Evolutionary conservation across 2,113 vertebrate genomes (phyloP).

Genomic region (Oryzias javanicus): DNA sequence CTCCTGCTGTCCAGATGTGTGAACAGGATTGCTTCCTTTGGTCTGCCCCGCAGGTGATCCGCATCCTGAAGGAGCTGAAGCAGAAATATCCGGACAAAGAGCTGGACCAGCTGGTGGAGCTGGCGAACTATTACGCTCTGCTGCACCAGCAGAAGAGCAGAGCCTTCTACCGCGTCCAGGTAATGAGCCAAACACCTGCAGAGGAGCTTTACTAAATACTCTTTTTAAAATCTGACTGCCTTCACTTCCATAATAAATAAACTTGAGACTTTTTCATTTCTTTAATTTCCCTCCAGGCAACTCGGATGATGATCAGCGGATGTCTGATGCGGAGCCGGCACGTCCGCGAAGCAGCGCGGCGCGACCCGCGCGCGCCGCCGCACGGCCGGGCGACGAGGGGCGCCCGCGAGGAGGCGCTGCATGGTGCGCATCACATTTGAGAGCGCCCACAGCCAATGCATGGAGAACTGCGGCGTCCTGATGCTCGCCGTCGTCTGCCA

Average conservation of each 20-base stretch:
- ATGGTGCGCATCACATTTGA: conserved; percentile 91
- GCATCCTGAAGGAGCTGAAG: conserved; percentile 93
- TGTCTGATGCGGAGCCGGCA: no score
- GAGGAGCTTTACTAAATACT: no score
- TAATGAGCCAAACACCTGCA: conserved; percentile 26
- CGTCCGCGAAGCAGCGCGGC: no score
- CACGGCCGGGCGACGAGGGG: conserved; percentile 51
- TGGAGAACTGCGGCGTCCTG: conserved; percentile 93
- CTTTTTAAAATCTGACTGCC: no score
- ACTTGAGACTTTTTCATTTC: no score
- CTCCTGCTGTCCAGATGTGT: no score
- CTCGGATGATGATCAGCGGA: conserved; percentile 94
- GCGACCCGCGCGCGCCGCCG: conserved; percentile 82
- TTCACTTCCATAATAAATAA: no score
- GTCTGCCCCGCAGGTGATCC: conserved; percentile 78
- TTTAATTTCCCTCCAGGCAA: conserved; percentile 76
- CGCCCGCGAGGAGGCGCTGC: conserved; percentile 60
- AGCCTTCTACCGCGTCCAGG: conserved; percentile 91
- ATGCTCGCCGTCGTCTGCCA: conserved; percentile 83
- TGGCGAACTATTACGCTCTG: conserved; percentile 92
- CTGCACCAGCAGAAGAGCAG: conserved; percentile 97
- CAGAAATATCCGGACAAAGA: conserved; percentile 95
- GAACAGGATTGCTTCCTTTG: background rate
- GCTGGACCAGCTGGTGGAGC: conserved; percentile 90
- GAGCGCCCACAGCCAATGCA: conserved; percentile 87